Conservation (phyloP, 2,888 invertebrate genomes). For the Caenorhabditis japonica region DNA sequence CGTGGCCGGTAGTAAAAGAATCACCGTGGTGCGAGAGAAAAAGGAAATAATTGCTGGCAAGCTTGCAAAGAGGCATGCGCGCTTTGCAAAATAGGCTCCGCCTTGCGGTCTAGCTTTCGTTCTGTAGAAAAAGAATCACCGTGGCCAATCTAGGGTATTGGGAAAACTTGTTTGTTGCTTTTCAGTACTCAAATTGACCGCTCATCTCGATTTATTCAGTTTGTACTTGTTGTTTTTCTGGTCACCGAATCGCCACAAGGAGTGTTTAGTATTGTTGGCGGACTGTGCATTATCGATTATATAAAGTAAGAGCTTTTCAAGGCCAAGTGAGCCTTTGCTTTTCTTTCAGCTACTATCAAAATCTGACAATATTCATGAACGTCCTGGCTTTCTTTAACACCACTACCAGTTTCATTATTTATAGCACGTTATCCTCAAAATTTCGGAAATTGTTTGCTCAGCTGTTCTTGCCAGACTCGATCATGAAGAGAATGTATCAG, state of each 20-base stretch:
- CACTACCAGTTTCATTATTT: slow-evolving; percentile 30
- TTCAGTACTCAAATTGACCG: slow-evolving; percentile 7
- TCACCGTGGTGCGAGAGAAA: too few relatives aligned
- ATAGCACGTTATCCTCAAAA: slow-evolving; percentile 20
- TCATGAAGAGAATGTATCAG: too few relatives aligned
- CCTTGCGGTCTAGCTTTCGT: too few relatives aligned
- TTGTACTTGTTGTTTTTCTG: slow-evolving; percentile 6
- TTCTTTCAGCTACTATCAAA: slow-evolving; percentile 25
- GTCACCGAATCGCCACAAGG: slow-evolving; percentile 7
- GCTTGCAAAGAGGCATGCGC: too few relatives aligned
- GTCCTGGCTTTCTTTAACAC: slow-evolving; percentile 20
- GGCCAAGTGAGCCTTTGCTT: too few relatives aligned
- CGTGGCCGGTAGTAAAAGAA: too few relatives aligned
- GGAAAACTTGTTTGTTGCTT: too few relatives aligned
- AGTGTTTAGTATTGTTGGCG: slow-evolving; percentile 10
- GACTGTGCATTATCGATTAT: slow-evolving; percentile 8
- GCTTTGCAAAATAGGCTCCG: too few relatives aligned
- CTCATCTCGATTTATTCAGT: slow-evolving; percentile 19
- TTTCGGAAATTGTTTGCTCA: slow-evolving; percentile 19
- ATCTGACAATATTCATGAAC: slow-evolving; percentile 17
- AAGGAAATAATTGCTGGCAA: too few relatives aligned
- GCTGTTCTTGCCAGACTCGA: slow-evolving; percentile 11
- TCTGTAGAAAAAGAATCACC: too few relatives aligned
- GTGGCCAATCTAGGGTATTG: too few relatives aligned
- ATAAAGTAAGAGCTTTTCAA: slow-evolving; percentile 3